Evolutionary conservation across 2,888 invertebrate species (phyloP), one percentile per base, ranked within the genome.

Genomic region (Xylota segnis): DNA sequence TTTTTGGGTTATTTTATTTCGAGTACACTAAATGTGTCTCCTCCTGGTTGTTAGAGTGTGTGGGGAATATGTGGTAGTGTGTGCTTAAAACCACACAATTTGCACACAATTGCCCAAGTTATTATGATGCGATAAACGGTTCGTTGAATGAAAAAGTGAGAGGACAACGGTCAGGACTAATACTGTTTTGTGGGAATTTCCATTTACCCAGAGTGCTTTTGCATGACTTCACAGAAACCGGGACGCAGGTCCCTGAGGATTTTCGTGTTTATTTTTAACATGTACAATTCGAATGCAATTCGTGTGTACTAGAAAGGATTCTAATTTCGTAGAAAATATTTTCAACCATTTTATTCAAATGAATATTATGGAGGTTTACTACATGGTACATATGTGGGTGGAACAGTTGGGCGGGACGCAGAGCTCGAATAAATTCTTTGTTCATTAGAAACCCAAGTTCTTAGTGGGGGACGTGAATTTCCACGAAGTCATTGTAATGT

Each of bases 41-140:
- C 1, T 5, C 16, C 7, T 16, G 50, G 0, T 18, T 47, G 47
- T 10, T 23, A n/a, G n/a, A n/a, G n/a, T n/a, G n/a, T 10, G 47
- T 18, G 52, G n/a, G 59, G 3, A 27, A 54, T 54, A 9, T 50
- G 34, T 43, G 29, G 52, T 58, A 10, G 59, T 52, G 52, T 52
- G 52, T 59, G 16, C 43, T 68, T 12, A 74, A 74, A 74, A 68
- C 81, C 81, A 81, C 74, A 81, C 79, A 81, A 81, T 81, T 81
- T 81, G 79, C 79, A 81, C 72, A 74, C 74, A 81, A 81, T 81
- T 81, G 81, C 61, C 81, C 81, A 23, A 59, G 74, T 66, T 81
- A 81, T 81, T 81, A 81, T 81, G 81, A 81, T 74, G 74, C 74
- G 40, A 81, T 81, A 81, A 81, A 61, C 40, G 66, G 52, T 74